phyloP scores from a whole-genome alignment of 1,140 invertebrate genomes.

The Drosophila cardini region DNA sequence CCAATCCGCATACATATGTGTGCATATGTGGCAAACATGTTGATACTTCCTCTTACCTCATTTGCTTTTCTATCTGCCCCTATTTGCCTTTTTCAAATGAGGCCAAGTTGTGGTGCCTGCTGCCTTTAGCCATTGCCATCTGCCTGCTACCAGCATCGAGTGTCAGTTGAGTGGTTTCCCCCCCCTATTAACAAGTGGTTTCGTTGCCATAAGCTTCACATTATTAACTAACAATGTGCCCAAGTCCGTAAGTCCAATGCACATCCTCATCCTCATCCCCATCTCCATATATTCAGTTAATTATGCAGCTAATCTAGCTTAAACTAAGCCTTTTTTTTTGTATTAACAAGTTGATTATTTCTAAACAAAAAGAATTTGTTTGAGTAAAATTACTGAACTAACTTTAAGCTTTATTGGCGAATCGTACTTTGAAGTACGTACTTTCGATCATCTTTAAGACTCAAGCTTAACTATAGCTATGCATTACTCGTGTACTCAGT shows the following conservation, averaged over 20 bases:
- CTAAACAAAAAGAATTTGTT: neutral
- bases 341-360: neutral
- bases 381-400: neutral
- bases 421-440: too few relatives aligned
- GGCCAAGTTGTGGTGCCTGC: conserved; percentile 58
- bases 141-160: conserved; percentile 14
- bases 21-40: conserved; percentile 38
- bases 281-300: conserved; percentile 39
- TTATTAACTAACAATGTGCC: conserved; percentile 43
- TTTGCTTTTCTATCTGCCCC: neutral
- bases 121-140: neutral
- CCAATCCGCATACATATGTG: conserved; percentile 8
- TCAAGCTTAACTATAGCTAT: neutral
- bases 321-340: conserved; percentile 1
- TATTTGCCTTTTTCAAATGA: conserved; percentile 50
- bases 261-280: conserved; percentile 16
- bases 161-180: conserved; percentile 34
- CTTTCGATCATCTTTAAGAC: neutral
- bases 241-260: conserved; percentile 20
- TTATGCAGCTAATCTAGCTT: conserved; percentile 33
- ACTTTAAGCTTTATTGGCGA: too few relatives aligned
- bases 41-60: conserved; percentile 37
- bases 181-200: conserved; percentile 38
- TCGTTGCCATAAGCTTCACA: conserved; percentile 62
- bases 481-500: conserved; percentile 5